Conservation (phyloP, 2,888 invertebrate genomes). For the Acanthosoma haemorrhoidale region DNA sequence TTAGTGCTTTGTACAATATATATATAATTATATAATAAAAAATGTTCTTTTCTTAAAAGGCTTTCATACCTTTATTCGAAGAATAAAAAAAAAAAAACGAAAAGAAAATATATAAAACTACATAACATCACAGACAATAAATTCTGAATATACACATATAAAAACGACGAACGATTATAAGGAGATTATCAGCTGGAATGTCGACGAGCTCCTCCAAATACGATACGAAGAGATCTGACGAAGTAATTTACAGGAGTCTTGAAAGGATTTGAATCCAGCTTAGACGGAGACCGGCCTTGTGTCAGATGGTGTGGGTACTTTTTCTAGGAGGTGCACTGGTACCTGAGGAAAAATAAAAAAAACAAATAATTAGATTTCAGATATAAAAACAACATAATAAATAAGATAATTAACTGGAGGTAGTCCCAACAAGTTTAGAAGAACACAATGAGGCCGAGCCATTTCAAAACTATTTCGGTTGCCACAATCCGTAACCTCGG, state of each 20-base stretch:
- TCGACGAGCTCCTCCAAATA: slow-evolving; percentile 5
- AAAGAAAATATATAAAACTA: slow-evolving; percentile 23
- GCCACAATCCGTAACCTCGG: not conserved
- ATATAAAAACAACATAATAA: not conserved
- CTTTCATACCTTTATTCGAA: not conserved
- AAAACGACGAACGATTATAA: slow-evolving; percentile 2
- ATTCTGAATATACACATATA: slow-evolving; percentile 27
- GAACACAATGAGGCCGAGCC: not conserved
- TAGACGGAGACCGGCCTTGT: slow-evolving; percentile 50
- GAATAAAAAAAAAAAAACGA: slow-evolving; percentile 10
- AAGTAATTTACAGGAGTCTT: slow-evolving; percentile 10
- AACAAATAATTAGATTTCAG: not conserved
- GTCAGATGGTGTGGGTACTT: slow-evolving; percentile 53
- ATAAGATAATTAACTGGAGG: no score
- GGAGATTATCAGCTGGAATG: slow-evolving; percentile 15
- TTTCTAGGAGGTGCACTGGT: slow-evolving; percentile 49
- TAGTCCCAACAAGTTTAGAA: not conserved
- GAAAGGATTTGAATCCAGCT: not conserved
- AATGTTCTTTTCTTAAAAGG: slow-evolving; percentile 1
- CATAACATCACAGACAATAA: slow-evolving; percentile 33
- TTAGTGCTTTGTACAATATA: slow-evolving; percentile 26
- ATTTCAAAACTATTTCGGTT: slow-evolving; percentile 13
- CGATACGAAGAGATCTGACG: slow-evolving; percentile 21
- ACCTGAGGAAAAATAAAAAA: slow-evolving; percentile 54
- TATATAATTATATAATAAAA: slow-evolving; percentile 33